Percentiles rank a stretch among this genome's conserved stretches.
Evolutionary conservation across 2,113 vertebrate genomes (phyloP).

Genomic region (Mus spicilegus): DNA sequence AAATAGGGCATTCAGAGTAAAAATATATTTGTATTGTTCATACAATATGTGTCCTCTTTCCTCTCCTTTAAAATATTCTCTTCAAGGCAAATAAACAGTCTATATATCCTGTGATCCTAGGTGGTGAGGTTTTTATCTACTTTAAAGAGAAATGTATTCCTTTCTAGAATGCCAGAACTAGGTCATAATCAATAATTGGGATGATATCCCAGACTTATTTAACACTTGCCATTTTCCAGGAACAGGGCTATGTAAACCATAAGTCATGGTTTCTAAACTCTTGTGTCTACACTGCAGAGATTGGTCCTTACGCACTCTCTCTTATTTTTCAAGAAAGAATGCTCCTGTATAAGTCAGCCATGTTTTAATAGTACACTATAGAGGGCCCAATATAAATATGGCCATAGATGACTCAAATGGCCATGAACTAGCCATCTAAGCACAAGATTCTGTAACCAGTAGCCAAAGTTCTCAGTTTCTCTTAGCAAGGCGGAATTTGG

Average conservation of each 20-base stretch:
- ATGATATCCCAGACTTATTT: neutral
- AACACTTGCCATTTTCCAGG: neutral
- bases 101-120: neutral
- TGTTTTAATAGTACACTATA: neutral
- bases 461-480: neutral
- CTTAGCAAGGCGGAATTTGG: neutral
- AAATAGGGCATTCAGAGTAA: slow-evolving; percentile 72
- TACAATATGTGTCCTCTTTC: neutral
- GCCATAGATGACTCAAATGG: rapidly evolving
- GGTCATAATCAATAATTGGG: neutral
- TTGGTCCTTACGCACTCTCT: neutral
- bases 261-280: slow-evolving; percentile 50
- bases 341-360: neutral
- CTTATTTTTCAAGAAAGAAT: slow-evolving; percentile 25
- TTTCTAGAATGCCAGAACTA: neutral
- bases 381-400: neutral
- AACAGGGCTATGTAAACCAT: neutral
- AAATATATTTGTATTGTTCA: slow-evolving; percentile 60
- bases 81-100: neutral
- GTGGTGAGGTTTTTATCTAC: neutral
- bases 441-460: neutral
- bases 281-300: neutral
- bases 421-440: neutral
- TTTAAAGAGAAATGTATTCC: neutral
- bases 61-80: neutral